Base-by-base conservation (phyloP, 2,113 vertebrate genomes). In the Charina bottae region DNA sequence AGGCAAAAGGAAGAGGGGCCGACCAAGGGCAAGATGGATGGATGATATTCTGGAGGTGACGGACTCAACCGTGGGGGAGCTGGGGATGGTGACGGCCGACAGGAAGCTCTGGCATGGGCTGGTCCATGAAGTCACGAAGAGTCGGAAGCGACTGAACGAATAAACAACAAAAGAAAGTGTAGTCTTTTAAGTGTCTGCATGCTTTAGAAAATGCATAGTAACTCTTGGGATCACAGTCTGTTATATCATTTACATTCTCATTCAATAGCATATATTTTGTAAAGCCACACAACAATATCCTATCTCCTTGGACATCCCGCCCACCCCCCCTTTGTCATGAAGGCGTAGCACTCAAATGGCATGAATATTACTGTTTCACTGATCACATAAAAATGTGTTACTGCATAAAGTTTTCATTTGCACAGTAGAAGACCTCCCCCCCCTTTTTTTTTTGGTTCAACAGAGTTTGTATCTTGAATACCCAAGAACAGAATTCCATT, bases 211-310 rank as follows among this genome's bases (percentile, higher is more conserved):
- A 46, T 49, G 33, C 37, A 55, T 33, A 84, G 5, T 28, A 64
- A 37, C 21, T 83, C 21, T 92, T 28, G 12, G 26, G n/a, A 53
- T 83, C 6, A 24, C 4, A 46, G 60, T 28, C 60, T 87, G 4
- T 42, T 88, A 42, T 90, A 92, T 3, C 6, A 3, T 92, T 85
- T 90, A 92, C 78, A 17, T 49, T 88, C 33, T 93, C 37, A 59
- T 49, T 12, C 85, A 93, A 24, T 28, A 53, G 0, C 28, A 60
- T n/a, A 94, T 49, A 49, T 49, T 59, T 49, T 87, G 91, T 62
- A 83, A 89, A 37, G 6, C 88, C 86, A 91, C 55, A 95, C 89
- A 2, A 95, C 89, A 2, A 83, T n/a, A 83, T 78, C 92, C 58
- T 9, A 85, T 24, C 17, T 87, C 33, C 59, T 26, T 90, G 85